phyloP scores from a whole-genome alignment of 2,113 vertebrate species.

The Gulo gulo region DNA sequence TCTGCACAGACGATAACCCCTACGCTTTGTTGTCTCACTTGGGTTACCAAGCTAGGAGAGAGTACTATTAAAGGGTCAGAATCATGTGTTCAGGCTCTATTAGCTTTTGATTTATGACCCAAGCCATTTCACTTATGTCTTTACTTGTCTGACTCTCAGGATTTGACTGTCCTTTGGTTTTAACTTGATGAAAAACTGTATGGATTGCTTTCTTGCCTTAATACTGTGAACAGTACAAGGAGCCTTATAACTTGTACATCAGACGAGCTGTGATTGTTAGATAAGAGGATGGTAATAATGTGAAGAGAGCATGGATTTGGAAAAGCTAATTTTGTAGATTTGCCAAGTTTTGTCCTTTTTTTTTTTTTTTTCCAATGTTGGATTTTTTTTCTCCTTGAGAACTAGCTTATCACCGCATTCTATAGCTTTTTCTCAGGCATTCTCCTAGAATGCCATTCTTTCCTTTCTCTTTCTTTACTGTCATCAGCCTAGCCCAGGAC shows the following conservation, averaged over 20 bases:
- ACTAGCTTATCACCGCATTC: neutral
- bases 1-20: neutral
- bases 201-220: neutral
- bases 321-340: neutral
- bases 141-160: neutral
- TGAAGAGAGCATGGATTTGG: neutral
- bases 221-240: neutral
- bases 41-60: neutral
- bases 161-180: constrained; percentile 20
- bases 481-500: neutral
- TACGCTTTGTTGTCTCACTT: neutral
- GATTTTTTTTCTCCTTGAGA: neutral
- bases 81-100: neutral
- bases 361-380: neutral
- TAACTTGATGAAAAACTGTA: neutral
- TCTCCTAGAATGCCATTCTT: neutral
- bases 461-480: neutral
- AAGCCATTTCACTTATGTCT: neutral
- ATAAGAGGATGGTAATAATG: neutral
- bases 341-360: neutral
- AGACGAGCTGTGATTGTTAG: neutral
- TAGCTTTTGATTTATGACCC: constrained; percentile 9
- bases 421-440: neutral
- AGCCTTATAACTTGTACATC: neutral
- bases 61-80: neutral